Conservation (phyloP, 1,140 invertebrate species). For the Cecropterus lyciades region DNA sequence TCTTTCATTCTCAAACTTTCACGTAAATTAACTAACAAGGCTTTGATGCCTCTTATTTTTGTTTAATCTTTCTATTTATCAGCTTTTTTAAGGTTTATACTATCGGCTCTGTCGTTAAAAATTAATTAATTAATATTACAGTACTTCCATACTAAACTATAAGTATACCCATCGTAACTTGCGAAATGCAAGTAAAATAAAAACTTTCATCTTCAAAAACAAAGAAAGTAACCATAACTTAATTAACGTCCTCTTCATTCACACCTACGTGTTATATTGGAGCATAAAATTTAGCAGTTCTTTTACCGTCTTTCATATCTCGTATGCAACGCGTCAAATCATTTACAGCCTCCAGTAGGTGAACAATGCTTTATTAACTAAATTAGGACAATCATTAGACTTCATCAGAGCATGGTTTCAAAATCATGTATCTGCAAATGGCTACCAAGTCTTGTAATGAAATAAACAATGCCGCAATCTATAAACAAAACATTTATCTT, state of each 20-base stretch:
- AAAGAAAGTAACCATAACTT: too few relatives aligned
- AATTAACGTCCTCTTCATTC: too few relatives aligned
- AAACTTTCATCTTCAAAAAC: too few relatives aligned
- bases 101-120: too few relatives aligned
- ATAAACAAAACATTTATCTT: slow-evolving; percentile 37
- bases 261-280: too few relatives aligned
- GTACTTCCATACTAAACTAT: too few relatives aligned
- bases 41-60: not conserved
- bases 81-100: not conserved
- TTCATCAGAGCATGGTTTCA: not conserved
- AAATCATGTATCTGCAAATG: slow-evolving; percentile 5
- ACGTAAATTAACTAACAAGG: slow-evolving; percentile 16
- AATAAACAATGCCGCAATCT: slow-evolving; percentile 30
- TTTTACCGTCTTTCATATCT: too few relatives aligned
- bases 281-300: too few relatives aligned
- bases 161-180: too few relatives aligned
- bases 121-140: too few relatives aligned
- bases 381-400: not conserved
- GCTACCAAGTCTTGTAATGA: slow-evolving; percentile 13
- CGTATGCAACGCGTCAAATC: not conserved
- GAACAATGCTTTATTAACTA: not conserved
- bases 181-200: too few relatives aligned
- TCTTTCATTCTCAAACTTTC: slow-evolving; percentile 24
- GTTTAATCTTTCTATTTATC: not conserved
- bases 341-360: not conserved